Evolutionary conservation across 2,113 vertebrate genomes (phyloP).

Genomic region (Panurus biarmicus): DNA sequence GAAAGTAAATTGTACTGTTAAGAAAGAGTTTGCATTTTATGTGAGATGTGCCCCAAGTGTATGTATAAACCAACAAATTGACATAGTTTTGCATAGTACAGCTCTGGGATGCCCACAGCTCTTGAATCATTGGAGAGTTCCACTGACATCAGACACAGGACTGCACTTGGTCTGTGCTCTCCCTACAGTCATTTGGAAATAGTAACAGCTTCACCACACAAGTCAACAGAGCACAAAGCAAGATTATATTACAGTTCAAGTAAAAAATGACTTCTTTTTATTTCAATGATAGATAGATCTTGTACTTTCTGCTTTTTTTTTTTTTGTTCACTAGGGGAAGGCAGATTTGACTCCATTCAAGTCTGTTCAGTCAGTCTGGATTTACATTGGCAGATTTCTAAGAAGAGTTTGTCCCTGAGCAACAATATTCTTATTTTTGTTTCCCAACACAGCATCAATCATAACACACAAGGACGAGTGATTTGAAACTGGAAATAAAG

Average conservation of each 20-base stretch:
- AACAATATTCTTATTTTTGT: not conserved
- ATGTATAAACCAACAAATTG: not conserved
- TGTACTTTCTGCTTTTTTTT: not conserved
- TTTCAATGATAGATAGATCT: not conserved
- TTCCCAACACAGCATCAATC: not conserved
- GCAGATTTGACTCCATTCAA: not conserved
- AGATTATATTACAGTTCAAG: not conserved
- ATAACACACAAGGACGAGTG: not conserved
- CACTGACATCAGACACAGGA: not conserved
- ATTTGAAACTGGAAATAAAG: not conserved
- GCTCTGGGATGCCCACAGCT: not conserved
- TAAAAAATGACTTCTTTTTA: not conserved
- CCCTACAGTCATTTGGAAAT: not conserved
- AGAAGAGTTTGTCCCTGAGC: not conserved
- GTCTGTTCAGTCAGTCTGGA: not conserved
- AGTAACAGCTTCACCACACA: not conserved
- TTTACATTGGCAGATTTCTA: not conserved
- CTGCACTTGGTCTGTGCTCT: not conserved
- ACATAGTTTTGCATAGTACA: not conserved
- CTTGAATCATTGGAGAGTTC: not conserved
- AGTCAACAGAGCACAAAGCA: not conserved
- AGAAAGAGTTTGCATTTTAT: not conserved
- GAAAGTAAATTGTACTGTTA: not conserved
- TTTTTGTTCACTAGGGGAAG: not conserved
- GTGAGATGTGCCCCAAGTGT: not conserved